Conservation (phyloP, 2,113 vertebrate species). For the Chloropsis hardwickii region DNA sequence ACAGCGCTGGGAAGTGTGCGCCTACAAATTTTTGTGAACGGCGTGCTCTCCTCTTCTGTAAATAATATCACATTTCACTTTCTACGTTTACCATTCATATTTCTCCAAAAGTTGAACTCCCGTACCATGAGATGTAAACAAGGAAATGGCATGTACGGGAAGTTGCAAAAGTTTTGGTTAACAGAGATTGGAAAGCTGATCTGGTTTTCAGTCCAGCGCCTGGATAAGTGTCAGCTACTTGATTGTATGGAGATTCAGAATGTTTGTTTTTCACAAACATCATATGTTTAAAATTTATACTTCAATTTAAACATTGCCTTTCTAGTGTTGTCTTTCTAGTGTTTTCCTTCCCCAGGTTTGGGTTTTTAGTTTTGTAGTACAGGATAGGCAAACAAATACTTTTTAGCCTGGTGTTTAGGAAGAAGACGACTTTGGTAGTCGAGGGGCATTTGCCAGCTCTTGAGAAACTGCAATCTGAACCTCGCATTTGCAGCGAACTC, state of each 20-base stretch:
- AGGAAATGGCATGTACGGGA: background rate
- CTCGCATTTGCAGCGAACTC: background rate
- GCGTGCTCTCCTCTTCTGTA: background rate
- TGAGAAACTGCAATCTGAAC: background rate
- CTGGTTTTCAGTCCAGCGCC: background rate
- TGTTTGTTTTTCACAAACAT: background rate
- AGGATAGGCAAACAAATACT: background rate
- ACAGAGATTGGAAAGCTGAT: background rate
- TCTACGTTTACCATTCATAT: background rate
- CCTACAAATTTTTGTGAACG: background rate
- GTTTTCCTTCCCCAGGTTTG: background rate
- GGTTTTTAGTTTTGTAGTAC: background rate
- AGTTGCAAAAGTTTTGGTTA: background rate
- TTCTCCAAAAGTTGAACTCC: background rate
- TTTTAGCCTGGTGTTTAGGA: background rate
- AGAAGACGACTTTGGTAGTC: background rate
- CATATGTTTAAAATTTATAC: background rate
- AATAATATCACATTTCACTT: slow-evolving; percentile 15
- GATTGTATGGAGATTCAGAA: background rate
- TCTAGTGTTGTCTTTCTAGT: background rate
- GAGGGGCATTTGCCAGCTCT: background rate
- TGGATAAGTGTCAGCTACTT: background rate
- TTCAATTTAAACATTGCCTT: background rate
- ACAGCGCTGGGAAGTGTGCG: background rate
- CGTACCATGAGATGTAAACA: background rate